These are phyloP conservation scores for Lethenteron camtschaticum DNA, from an alignment of 2,113 vertebrate species.

Conservation along the genomic window DNA sequence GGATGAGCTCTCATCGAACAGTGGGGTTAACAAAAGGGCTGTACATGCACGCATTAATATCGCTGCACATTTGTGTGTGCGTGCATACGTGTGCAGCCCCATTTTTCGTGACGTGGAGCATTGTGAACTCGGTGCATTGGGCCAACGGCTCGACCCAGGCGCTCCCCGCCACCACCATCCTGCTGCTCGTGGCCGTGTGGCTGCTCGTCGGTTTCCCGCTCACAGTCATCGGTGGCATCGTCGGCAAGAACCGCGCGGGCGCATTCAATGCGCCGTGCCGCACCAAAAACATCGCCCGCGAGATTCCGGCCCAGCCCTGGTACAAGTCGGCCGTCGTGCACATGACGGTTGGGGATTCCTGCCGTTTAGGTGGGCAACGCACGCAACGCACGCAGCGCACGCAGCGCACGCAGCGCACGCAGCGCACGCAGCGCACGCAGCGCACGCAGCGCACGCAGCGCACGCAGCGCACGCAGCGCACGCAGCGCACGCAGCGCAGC, in stretches of 20 bases:
- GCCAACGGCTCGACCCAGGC: slow-evolving; percentile 67
- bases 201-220: slow-evolving; percentile 64
- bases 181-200: slow-evolving; percentile 56
- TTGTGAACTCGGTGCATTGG: slow-evolving; percentile 72
- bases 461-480: too few relatives aligned
- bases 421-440: too few relatives aligned
- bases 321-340: slow-evolving; percentile 56
- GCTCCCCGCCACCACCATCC: slow-evolving; percentile 51
- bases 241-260: slow-evolving; percentile 56
- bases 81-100: slow-evolving; percentile 22
- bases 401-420: too few relatives aligned
- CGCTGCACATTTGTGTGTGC: not conserved
- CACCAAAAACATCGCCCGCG: slow-evolving; percentile 58
- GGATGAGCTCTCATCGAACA: too few relatives aligned
- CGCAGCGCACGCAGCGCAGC: too few relatives aligned
- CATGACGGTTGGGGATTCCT: slow-evolving; percentile 79
- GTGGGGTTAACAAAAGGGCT: too few relatives aligned
- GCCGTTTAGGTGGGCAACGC: slow-evolving; percentile 47
- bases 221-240: slow-evolving; percentile 62
- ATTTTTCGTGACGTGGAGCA: slow-evolving; percentile 68
- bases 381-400: too few relatives aligned
- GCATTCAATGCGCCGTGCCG: slow-evolving; percentile 61
- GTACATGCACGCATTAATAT: too few relatives aligned
- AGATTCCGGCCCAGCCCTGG: slow-evolving; percentile 67
- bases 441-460: too few relatives aligned